Conservation (phyloP, 2,113 vertebrate species). For the Petaurus breviceps region DNA sequence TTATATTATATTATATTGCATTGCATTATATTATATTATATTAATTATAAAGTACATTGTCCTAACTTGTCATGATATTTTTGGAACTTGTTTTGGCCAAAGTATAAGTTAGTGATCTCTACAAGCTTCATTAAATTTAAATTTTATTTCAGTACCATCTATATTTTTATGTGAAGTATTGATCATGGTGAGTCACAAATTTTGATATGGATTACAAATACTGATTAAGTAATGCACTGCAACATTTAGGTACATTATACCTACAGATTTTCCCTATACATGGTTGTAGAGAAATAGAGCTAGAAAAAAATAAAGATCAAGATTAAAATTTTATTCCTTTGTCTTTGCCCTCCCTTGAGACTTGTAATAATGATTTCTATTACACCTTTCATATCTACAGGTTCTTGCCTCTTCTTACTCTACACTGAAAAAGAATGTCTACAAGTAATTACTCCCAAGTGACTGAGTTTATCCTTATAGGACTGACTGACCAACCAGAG, state of each 20-base stretch:
- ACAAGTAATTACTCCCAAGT: neutral
- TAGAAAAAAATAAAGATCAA: too few species aligned
- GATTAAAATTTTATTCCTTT: neutral
- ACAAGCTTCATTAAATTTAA: neutral
- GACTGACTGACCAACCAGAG: neutral
- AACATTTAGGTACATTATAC: too few species aligned
- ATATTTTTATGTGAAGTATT: neutral
- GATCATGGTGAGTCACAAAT: too few species aligned
- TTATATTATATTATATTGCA: neutral
- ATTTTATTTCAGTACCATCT: neutral
- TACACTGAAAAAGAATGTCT: neutral
- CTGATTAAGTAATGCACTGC: too few species aligned
- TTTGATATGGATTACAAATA: too few species aligned
- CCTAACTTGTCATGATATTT: neutral
- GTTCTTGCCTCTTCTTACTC: neutral
- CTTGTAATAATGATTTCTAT: neutral
- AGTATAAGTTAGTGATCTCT: neutral
- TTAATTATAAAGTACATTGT: neutral
- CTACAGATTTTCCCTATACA: too few species aligned
- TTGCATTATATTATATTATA: neutral
- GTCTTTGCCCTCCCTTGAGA: neutral
- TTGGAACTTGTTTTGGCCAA: neutral
- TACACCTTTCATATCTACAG: neutral
- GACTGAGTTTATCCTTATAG: neutral
- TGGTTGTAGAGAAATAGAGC: too few species aligned